Evolutionary conservation across 2,113 vertebrate genomes (phyloP), one percentile per base, ranked within the genome.

Genomic region (Muscicapa adusta): DNA sequence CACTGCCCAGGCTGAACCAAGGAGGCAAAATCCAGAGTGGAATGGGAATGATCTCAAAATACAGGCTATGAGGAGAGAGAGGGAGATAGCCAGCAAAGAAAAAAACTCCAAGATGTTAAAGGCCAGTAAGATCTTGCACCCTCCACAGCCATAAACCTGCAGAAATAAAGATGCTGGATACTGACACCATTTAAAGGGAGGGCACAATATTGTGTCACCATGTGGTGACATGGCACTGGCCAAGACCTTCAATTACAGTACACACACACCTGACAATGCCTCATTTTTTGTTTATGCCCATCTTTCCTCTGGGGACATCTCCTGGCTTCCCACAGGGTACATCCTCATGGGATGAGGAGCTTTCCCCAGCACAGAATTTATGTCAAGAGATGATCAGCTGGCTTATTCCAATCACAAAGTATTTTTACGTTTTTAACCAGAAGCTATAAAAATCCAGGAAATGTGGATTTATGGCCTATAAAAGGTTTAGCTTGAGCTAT

Each of bases 381-480:
- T 62, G 67, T 67, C 70, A 79, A 58, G 43, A 57, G 85, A 53
- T 2, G 8, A 79, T 54, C 50, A 38, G 14, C 38, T 25, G 85
- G 57, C 57, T 87, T 57, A 74, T 82, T 89, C 92, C 50, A 82
- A 92, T 88, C 93, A 88, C 84, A 65, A 14, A 72, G 60, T 77
- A 53, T 42, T 88, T 91, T 72, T 50, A 24, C 40, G 42, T 76
- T 91, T 93, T 93, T 79, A 93, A 90, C 77, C 88, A 88, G 85
- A 67, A 94, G 92, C 92, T 87, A 85, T 88, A 96, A 97, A 75
- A 97, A 94, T 50, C 93, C 96, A 96, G 96, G 96, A 97, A 97
- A 96, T 26, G 82, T 94, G 95, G 96, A 95, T 92, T 96, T 96
- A 93, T 85, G 91, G 84, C 72, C 94, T 73, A 33, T 85, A 96